Conservation (phyloP, 2,797 vertebrate genomes). For the Naso thynnoides region DNA sequence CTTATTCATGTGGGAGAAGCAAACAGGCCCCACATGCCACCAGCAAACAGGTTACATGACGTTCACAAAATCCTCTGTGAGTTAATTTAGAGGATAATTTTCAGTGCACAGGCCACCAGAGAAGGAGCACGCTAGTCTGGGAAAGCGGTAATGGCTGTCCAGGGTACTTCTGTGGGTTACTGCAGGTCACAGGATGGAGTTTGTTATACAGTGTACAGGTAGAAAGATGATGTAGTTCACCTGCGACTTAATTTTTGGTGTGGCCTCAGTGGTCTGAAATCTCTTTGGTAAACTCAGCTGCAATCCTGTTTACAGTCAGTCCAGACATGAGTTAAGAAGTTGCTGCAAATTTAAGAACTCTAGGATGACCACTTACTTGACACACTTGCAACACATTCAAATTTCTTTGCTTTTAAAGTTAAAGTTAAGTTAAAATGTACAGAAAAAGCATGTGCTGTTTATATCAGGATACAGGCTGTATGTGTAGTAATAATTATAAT, state of each 20-base stretch:
- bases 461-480: too few relatives aligned
- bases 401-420: too few relatives aligned
- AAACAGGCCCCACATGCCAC: conserved; percentile 40
- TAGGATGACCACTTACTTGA: too few relatives aligned
- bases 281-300: conserved; percentile 7
- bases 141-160: conserved; percentile 60
- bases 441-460: too few relatives aligned
- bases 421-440: too few relatives aligned
- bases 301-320: conserved; percentile 35
- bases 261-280: conserved; percentile 26
- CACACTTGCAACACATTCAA: too few relatives aligned
- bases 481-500: too few relatives aligned
- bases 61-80: conserved; percentile 68
- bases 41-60: conserved; percentile 63
- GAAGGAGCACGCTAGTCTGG: conserved; percentile 40
- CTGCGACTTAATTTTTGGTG: conserved; percentile 31
- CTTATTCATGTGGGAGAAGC: conserved; percentile 42
- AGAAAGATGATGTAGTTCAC: conserved; percentile 28
- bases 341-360: conserved; percentile 3
- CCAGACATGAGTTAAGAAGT: conserved; percentile 1
- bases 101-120: conserved; percentile 59
- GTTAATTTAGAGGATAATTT: conserved; percentile 75
- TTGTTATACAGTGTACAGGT: conserved; percentile 42
- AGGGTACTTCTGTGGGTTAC: conserved; percentile 59
- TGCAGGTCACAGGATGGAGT: conserved; percentile 50